Evolutionary conservation across 2,888 invertebrate species (phyloP).

Genomic region (Ischnus inquisitorius): DNA sequence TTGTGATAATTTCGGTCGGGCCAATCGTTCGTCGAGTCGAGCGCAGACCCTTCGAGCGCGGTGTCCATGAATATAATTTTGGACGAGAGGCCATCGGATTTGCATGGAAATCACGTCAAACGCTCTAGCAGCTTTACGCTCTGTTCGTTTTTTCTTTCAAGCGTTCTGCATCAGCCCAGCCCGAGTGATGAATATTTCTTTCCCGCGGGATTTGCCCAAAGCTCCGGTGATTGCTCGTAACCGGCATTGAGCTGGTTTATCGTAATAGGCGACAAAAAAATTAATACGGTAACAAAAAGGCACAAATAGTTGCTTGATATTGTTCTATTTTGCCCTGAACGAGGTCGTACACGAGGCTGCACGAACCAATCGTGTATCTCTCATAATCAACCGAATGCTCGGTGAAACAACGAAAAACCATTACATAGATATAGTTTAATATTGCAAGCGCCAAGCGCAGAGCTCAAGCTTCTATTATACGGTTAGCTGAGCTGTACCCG

Average conservation of each 20-base stretch:
- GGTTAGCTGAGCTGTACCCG: neutral
- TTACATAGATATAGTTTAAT: neutral
- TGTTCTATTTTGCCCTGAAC: neutral
- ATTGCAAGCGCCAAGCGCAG: slow-evolving; percentile 1
- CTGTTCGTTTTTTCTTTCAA: slow-evolving; percentile 24
- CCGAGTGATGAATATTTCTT: slow-evolving; percentile 53
- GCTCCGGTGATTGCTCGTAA: slow-evolving; percentile 12
- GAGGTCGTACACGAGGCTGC: neutral
- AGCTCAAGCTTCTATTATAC: neutral
- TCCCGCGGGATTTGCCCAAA: slow-evolving; percentile 28
- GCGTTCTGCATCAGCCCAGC: neutral
- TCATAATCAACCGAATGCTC: neutral
- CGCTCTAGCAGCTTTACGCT: slow-evolving; percentile 41
- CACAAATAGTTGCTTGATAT: neutral
- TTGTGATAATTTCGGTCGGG: slow-evolving; percentile 8
- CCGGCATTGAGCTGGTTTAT: neutral
- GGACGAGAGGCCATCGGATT: slow-evolving; percentile 68
- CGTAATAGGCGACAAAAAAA: neutral
- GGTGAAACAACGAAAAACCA: slow-evolving; percentile 6
- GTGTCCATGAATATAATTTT: slow-evolving; percentile 67
- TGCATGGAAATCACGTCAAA: slow-evolving; percentile 71
- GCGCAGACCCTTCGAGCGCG: slow-evolving; percentile 19
- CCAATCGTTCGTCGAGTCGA: slow-evolving; percentile 7
- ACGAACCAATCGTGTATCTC: neutral
- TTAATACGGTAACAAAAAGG: slow-evolving; percentile 5